Evolutionary conservation across 2,888 invertebrate genomes (phyloP).

Genomic region (Dicyrtomina minuta): DNA sequence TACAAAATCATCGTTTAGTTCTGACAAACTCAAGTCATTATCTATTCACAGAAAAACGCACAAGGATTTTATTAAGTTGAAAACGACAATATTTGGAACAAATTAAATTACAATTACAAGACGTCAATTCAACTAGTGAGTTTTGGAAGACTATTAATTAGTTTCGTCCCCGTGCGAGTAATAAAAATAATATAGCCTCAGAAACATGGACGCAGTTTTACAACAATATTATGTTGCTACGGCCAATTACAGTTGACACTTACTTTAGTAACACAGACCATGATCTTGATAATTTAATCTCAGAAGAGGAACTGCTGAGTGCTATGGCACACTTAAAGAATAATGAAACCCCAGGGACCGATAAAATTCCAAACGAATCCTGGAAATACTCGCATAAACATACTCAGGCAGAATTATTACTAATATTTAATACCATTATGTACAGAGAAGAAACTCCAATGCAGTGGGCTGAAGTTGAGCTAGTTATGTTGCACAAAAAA

Average conservation of each 20-base stretch:
- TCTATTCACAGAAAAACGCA: no score
- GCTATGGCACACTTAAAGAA: background rate
- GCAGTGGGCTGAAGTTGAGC: conserved; percentile 37
- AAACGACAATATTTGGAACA: no score
- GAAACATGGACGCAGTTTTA: background rate
- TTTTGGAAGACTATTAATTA: background rate
- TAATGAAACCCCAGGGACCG: background rate
- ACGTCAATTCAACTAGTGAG: background rate
- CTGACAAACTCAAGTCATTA: no score
- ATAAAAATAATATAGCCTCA: background rate
- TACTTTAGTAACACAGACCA: background rate
- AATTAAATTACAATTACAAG: no score
- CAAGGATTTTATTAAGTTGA: no score
- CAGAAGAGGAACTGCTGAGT: background rate
- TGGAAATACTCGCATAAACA: background rate
- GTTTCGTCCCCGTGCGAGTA: background rate
- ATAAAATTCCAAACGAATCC: conserved; percentile 1
- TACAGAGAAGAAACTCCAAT: background rate
- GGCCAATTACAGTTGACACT: background rate
- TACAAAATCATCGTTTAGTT: no score
- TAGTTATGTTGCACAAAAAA: conserved; percentile 43
- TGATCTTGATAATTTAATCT: background rate
- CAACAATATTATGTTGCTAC: background rate
- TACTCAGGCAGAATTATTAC: background rate
- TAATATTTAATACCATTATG: background rate